Evolutionary conservation across 2,797 vertebrate species (phyloP), one percentile per base, ranked within the genome.

Genomic region (Enteromius mattozi): DNA sequence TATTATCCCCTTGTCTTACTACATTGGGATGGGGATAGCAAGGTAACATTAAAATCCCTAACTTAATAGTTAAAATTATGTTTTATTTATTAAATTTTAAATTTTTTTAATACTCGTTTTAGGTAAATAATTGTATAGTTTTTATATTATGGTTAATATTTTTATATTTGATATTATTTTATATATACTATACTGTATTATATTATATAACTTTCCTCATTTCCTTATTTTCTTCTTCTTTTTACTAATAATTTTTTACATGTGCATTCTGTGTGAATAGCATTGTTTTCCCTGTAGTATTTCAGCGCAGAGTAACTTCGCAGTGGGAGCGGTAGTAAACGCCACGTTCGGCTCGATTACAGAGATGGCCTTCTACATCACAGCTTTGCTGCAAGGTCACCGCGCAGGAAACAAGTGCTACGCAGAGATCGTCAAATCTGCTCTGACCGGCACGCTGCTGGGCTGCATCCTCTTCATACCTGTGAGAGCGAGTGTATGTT

Each of bases 311-410:
- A 97, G 97, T 86, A 97, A 96, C 89, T 97, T 97, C 0, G 97
- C 97, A 0, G 92, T 98, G 83, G 97, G 97, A 0, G 97, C 97
- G 0, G 97, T 97, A 89, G 96, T 97, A 72, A 98, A 97, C 0
- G 97, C 97, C 8, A 97, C 97, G 0, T 97, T 97, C 0, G 96
- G 96, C 80, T 98, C 97, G 90, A 96, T 97, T 91, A 96, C 96
- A 0, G 97, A 98, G 91, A 95, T 98, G 89, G 97, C 97, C 2
- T 97, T 98, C 91, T 97, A 97, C 93, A 97, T 98, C 94, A 96
- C 96, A 0, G 97, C 96, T 0, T 92, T 98, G 85, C 94, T 97
- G 82, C 96, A 94, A 88, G 97, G 97, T 19, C 92, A 94, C 0
- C 92, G 90, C 0, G 93, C 95, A 0, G 93, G 86, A 82, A 96